Conservation (phyloP, 2,888 invertebrate genomes). For the Hydrotaea diabolus region DNA sequence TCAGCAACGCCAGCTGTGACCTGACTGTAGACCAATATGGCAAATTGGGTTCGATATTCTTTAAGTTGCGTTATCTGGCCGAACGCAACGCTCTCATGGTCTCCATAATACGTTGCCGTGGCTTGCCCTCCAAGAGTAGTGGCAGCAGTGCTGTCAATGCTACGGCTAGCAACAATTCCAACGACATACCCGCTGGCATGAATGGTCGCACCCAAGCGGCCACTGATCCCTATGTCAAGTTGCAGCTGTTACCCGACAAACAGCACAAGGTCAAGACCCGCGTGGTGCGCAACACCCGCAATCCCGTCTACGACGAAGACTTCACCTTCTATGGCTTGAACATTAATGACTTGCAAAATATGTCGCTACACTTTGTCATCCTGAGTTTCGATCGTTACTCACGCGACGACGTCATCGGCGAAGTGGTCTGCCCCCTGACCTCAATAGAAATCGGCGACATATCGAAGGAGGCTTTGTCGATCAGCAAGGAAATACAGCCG, state of each 20-base stretch:
- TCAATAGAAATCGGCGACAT: constrained; percentile 85
- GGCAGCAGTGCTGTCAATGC: constrained; percentile 82
- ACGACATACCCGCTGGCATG: constrained; percentile 81
- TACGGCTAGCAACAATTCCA: constrained; percentile 81
- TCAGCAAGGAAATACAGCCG: constrained; percentile 94
- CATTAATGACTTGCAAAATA: constrained; percentile 91
- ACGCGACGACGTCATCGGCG: constrained; percentile 98
- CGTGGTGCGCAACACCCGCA: constrained; percentile 96
- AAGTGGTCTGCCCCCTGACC: constrained; percentile 93
- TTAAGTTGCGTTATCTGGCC: constrained; percentile 93
- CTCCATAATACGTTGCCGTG: constrained; percentile 94
- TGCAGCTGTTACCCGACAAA: constrained; percentile 98
- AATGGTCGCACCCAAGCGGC: constrained; percentile 81
- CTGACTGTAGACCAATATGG: constrained; percentile 81
- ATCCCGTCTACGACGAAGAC: constrained; percentile 99
- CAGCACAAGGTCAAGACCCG: constrained; percentile 98
- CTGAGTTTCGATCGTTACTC: constrained; percentile 98
- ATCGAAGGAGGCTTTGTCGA: constrained; percentile 89
- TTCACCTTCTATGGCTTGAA: constrained; percentile 98
- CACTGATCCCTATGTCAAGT: constrained; percentile 97
- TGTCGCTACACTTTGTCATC: constrained; percentile 96
- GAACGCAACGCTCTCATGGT: constrained; percentile 95
- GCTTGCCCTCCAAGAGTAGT: constrained; percentile 85
- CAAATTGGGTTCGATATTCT: constrained; percentile 92
- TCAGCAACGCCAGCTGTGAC: constrained; percentile 58